Base-by-base conservation (phyloP, 2,113 vertebrate species). In the Prolemur simus region DNA sequence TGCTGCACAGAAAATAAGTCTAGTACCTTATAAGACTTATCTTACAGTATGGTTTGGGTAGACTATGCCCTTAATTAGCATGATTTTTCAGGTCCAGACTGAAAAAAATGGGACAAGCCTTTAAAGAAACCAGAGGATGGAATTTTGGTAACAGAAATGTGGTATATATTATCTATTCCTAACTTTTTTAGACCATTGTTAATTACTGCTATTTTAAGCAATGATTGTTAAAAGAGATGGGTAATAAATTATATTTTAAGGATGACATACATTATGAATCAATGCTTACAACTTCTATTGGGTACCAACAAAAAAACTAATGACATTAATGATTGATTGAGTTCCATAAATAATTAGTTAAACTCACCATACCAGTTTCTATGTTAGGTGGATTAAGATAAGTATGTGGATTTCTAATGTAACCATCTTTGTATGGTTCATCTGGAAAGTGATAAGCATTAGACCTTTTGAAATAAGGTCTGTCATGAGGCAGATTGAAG, bases 391-490 rank as follows among this genome's bases (percentile, higher is more conserved):
- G 98, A 87, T 96, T 99, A 85, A 99, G 99, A 85, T 98, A 97
- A 45, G 96, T 37, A 76, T 99, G 99, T 71, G 99, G 99, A 96
- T 99, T 99, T 97, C 99, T 98, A 94, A 99, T 98, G 98, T 99
- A 99, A 1, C 99, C 99, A 39, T 99, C 99, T 98, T 98, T 99
- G 98, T 99, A 99, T 3, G 98, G 98, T 71, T 99, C 99, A 98
- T 99, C 99, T 73, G 99, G 99, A 98, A 99, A 99, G 97, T 98
- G 99, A 96, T 99, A 99, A 90, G 99, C 98, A 91, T 99, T 99
- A 93, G 98, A 98, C 96, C 99, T 99, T 98, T 98, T 99, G 96
- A 99, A 99, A 98, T 99, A 99, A 0, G 99, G 99, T 97, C 99
- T 98, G 97, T 99, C 99, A 64, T 98, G 98, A 76, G 99, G 99